Evolutionary conservation across 92 coral and sea anemone species (phyloP).

Genomic region (Phenganax stokvisi): DNA sequence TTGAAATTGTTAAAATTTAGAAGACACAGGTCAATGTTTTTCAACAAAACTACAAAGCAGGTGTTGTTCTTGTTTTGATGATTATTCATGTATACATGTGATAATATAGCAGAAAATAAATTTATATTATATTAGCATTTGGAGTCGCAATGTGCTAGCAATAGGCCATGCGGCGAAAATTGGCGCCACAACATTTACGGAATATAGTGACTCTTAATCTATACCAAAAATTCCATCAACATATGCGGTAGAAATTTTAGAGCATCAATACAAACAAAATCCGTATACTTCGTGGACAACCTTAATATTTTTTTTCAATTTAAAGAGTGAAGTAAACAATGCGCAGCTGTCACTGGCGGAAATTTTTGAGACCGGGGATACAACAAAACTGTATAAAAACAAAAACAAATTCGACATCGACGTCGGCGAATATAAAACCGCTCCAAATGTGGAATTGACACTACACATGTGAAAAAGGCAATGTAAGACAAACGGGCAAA

Average conservation of each 20-base stretch:
- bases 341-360: slow-evolving; percentile 11
- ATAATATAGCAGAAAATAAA: no score
- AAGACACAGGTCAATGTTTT: no score
- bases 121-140: no score
- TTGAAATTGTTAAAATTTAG: no score
- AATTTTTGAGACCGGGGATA: not conserved
- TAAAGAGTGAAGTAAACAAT: not conserved
- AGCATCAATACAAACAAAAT: not conserved
- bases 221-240: not conserved
- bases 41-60: no score
- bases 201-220: not conserved
- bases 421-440: not conserved
- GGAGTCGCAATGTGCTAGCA: no score
- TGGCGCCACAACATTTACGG: not conserved
- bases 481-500: no score
- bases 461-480: not conserved
- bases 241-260: not conserved
- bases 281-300: not conserved
- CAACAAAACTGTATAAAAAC: not conserved
- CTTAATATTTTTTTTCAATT: slow-evolving; percentile 25
- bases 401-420: not conserved
- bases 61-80: no score
- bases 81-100: no score
- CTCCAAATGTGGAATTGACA: not conserved
- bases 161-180: no score